Percentiles rank a stretch among this genome's conserved stretches.
phyloP scores from a whole-genome alignment of 2,888 invertebrate genomes.

The Scaptodrosophila latifasciaeformis region DNA sequence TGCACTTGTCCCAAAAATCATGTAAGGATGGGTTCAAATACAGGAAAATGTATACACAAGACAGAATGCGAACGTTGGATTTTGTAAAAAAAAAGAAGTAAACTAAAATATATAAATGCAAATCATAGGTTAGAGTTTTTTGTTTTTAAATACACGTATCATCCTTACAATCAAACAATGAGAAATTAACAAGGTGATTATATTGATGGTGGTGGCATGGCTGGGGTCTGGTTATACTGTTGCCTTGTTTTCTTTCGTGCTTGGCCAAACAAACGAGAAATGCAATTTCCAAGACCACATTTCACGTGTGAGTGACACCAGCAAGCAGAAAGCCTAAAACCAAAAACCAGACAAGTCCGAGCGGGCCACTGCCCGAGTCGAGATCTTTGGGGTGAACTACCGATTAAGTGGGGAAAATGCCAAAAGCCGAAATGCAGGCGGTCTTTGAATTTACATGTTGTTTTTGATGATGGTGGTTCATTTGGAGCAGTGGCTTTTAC shows the following conservation, averaged over 20 bases:
- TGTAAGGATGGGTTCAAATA: slow-evolving; percentile 7
- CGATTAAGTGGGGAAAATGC: slow-evolving; percentile 43
- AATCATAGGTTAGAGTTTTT: neutral
- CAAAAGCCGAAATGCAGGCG: slow-evolving; percentile 18
- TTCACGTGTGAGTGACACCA: slow-evolving; percentile 44
- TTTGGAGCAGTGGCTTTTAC: slow-evolving; percentile 6
- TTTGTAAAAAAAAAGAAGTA: slow-evolving; percentile 14
- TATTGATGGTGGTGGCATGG: no score
- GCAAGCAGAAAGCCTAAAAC: neutral
- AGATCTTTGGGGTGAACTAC: slow-evolving; percentile 42
- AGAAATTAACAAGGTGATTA: neutral
- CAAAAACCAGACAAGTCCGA: neutral
- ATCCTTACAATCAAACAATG: neutral
- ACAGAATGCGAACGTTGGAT: slow-evolving; percentile 27
- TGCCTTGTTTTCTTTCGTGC: slow-evolving; percentile 1
- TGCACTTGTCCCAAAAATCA: slow-evolving; percentile 21
- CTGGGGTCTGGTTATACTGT: no score
- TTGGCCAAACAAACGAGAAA: slow-evolving; percentile 8
- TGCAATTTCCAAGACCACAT: slow-evolving; percentile 46
- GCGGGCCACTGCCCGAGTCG: slow-evolving; percentile 14
- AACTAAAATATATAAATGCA: neutral
- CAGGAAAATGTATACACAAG: slow-evolving; percentile 23
- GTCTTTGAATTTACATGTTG: slow-evolving; percentile 4
- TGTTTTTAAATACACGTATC: no score
- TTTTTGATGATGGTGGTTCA: slow-evolving; percentile 1